Evolutionary conservation across 2,797 vertebrate species (phyloP), one percentile per base, ranked within the genome.

Genomic region (Oryzias sinensis): DNA sequence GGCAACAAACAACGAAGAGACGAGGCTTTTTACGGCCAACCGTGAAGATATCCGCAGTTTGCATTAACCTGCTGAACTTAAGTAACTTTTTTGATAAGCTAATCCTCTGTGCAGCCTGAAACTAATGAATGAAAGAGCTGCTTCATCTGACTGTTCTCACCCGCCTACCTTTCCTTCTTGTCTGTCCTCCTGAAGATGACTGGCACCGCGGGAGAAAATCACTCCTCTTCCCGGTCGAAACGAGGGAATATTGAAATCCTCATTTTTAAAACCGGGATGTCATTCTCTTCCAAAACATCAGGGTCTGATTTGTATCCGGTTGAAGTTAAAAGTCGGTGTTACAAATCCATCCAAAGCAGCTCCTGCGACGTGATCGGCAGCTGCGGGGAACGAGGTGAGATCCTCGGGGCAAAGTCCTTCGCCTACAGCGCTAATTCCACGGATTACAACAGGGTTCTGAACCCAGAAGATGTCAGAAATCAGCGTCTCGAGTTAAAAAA

Each of bases 391-490:
- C 44, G 72, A 68, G 67, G 55, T 50, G 67, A 15, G 62, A 75
- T 80, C 67, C 76, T 68, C 74, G 61, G 66, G 84, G 67, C 85
- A 87, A 90, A 89, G 90, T 87, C 86, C 89, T 40, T 44, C 43
- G 56, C 43, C 74, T 68, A 81, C 2, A 59, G 55, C 54, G 66
- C 76, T 59, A 70, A 62, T 89, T 89, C 88, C 89, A 84, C 60
- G 50, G 37, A 69, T 53, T 20, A 61, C 20, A 57, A 58, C 37
- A 27, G 2, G 15, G 11, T 17, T 40, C 5, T 46, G 37, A 41
- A 37, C 14, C n/a, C 22, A n/a, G 8, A 16, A 6, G 11, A 27
- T 27, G 7, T 6, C 22, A 43, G 20, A 16, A n/a, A 49, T 37
- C 33, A 4, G 33, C 33, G 33, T 37, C 33, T 13, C 3, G 4